Conservation (phyloP, 2,113 vertebrate species). For the Micronycteris hirsuta region DNA sequence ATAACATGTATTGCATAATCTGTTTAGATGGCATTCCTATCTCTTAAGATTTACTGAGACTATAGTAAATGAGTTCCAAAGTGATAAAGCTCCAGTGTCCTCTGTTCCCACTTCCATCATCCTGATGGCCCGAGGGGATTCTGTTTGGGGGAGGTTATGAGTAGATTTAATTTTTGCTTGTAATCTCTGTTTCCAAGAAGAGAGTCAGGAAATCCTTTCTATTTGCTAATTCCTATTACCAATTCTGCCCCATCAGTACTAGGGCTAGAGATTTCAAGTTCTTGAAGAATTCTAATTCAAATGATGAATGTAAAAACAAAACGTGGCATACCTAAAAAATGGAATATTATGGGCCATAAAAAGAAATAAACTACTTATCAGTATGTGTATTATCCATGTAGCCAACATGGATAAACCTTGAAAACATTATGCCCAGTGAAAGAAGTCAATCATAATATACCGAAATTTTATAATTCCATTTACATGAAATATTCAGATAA, state of each 20-base stretch:
- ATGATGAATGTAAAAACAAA: background rate
- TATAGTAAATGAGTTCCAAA: background rate
- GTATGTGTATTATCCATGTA: background rate
- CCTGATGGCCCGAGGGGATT: background rate
- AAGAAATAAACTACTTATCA: background rate
- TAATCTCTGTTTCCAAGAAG: background rate
- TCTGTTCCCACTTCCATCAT: background rate
- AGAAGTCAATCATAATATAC: background rate
- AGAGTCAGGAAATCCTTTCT: background rate
- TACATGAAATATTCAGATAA: background rate
- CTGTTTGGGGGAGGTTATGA: background rate
- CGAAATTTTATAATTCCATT: background rate
- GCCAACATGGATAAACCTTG: background rate
- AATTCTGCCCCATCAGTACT: background rate
- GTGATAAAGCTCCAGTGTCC: background rate
- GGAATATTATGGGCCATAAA: background rate
- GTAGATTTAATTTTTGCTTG: constrained; percentile 4
- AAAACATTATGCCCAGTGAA: background rate
- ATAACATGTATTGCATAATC: background rate
- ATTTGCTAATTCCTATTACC: background rate
- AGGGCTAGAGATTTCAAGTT: background rate
- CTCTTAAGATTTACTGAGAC: background rate
- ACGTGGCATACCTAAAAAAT: background rate
- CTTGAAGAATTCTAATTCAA: constrained; percentile 1
- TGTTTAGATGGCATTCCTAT: background rate